Base-by-base conservation (phyloP, 2,113 vertebrate species). In the Emberiza fucata region DNA sequence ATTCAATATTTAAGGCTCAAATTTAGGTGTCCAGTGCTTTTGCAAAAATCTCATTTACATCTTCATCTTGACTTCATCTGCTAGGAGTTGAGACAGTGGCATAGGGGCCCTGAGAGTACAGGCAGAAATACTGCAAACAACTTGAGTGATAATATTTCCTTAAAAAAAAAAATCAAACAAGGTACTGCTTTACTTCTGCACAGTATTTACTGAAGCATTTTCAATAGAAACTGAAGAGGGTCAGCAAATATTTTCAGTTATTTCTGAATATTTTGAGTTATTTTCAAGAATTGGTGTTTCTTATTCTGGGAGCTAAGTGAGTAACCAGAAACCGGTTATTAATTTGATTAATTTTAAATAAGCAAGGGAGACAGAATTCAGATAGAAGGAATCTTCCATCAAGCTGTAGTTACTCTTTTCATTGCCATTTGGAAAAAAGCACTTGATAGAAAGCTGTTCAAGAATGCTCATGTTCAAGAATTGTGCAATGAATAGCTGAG, bases 271-370 rank as follows among this genome's bases (percentile, higher is more conserved):
- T 54, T 54, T 53, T 44, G 24, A 64, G 25, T 44, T 65, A 29
- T 35, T 79, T 92, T 79, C 42, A 50, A 42, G 20, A 91, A 56
- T 9, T 54, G 35, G 14, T 68, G 42, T 60, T 94, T 40, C 61
- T 90, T 86, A 75, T 81, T 86, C 50, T 90, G 64, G 44, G 71
- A 94, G 68, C 59, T 60, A 83, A 79, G 31, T 61, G 42, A 39
- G 31, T 75, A 85, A 78, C 20, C 45, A 87, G 51, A 83, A 94
- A 91, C 5, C 17, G 65, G 35, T 86, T 93, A 80, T 88, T 95
- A 94, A 91, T 91, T 47, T 84, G 72, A 66, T 65, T 95, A 5
- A 68, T 84, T 95, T 93, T 59, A 81, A 86, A 70, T 53, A 86
- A 48, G 40, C 47, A 78, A 69, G 59, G 80, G 83, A 66, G 53